A percentile compares a stretch with the other conserved stretches of the same genome.
Evolutionary conservation across 2,797 vertebrate species (phyloP).

Genomic region (Staurois parvus): DNA sequence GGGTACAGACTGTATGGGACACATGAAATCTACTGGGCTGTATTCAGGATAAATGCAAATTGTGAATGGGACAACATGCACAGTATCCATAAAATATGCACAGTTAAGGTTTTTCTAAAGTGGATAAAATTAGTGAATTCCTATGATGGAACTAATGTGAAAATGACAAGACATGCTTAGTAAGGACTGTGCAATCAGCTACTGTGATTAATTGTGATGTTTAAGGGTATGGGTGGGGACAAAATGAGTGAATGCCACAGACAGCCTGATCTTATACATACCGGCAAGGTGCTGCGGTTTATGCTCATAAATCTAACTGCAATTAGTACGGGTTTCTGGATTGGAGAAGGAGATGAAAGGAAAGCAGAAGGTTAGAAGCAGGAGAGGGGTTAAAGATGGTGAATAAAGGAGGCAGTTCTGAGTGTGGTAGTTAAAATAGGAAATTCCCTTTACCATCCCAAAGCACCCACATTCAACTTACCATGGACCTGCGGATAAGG

Average conservation of each 20-base stretch:
- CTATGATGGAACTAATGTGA: neutral
- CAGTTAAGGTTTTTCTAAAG: neutral
- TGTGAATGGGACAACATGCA: constrained; percentile 10
- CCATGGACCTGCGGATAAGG: constrained; percentile 93
- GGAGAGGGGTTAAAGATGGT: constrained; percentile 54
- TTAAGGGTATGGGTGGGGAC: constrained; percentile 33
- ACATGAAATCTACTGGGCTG: neutral
- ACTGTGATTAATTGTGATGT: neutral
- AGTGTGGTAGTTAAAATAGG: constrained; percentile 36
- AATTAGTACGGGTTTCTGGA: constrained; percentile 96
- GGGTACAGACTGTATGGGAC: neutral
- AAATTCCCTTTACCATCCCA: neutral
- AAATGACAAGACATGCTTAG: constrained; percentile 22
- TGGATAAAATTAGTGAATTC: neutral
- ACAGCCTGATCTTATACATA: constrained; percentile 83
- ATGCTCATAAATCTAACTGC: constrained; percentile 98
- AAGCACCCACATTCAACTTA: constrained; percentile 72
- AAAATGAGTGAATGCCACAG: constrained; percentile 64
- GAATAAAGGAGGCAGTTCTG: constrained; percentile 34
- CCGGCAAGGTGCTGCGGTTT: constrained; percentile 88
- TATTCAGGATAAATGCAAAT: neutral
- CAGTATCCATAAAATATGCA: neutral
- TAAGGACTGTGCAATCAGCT: neutral
- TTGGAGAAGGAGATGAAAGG: constrained; percentile 87
- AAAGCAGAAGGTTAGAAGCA: constrained; percentile 86